phyloP scores from a whole-genome alignment of 2,888 invertebrate species.

The Hydraecia micacea region DNA sequence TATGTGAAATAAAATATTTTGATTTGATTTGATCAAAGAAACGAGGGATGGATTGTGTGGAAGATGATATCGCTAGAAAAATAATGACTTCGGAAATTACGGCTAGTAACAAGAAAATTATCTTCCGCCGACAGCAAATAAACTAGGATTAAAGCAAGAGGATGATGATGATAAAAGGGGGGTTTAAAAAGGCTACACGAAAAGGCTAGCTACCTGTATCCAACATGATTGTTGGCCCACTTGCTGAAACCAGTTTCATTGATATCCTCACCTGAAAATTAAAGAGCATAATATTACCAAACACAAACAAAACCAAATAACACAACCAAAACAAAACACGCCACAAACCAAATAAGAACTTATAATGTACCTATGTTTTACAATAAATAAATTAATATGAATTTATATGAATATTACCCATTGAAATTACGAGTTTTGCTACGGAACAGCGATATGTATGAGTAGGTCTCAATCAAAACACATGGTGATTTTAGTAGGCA shows the following conservation, averaged over 20 bases:
- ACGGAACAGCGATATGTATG: neutral
- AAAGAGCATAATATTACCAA: neutral
- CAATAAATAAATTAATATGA: too few relatives aligned
- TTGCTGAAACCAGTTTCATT: slow-evolving; percentile 74
- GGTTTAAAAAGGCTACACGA: neutral
- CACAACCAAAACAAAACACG: too few relatives aligned
- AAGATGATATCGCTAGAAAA: neutral
- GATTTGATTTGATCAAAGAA: neutral
- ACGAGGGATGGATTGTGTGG: neutral
- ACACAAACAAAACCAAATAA: too few relatives aligned
- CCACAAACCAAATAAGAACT: too few relatives aligned
- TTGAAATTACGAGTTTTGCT: neutral
- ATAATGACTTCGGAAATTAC: neutral
- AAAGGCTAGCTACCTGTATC: slow-evolving; percentile 71
- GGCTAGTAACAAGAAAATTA: neutral
- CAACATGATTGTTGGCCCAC: slow-evolving; percentile 76
- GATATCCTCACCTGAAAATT: slow-evolving; percentile 78
- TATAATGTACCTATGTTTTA: too few relatives aligned
- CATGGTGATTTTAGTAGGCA: neutral
- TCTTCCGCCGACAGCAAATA: neutral
- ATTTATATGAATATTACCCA: too few relatives aligned
- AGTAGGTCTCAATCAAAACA: neutral
- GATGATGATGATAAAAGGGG: neutral
- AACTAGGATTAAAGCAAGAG: neutral
- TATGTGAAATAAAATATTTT: too few relatives aligned